A percentile compares a stretch with the other conserved stretches of the same genome.
phyloP scores from a whole-genome alignment of 1,140 invertebrate genomes.

The Batillaria attramentaria region DNA sequence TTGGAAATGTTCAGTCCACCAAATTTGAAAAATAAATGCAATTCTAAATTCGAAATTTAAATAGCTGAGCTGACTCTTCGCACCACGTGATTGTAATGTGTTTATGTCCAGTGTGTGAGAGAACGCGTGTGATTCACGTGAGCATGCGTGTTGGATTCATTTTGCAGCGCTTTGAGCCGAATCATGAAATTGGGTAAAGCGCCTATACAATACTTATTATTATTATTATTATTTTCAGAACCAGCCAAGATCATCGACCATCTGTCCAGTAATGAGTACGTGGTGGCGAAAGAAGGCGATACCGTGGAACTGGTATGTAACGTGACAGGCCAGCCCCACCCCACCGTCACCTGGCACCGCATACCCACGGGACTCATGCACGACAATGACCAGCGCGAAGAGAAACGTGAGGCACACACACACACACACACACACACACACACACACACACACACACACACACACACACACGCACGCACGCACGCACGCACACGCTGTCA shows the following conservation, averaged over 20 bases:
- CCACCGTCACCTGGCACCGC: conserved; percentile 60
- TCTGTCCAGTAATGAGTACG: conserved; percentile 35
- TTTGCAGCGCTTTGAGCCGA: too few species aligned
- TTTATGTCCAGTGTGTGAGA: too few species aligned
- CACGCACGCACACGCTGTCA: background rate
- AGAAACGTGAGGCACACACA: conserved; percentile 14
- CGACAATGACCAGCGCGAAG: background rate
- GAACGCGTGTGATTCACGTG: too few species aligned
- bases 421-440: background rate
- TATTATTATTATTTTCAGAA: conserved; percentile 40
- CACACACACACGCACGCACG: background rate
- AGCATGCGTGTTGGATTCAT: too few species aligned
- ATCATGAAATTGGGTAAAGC: too few species aligned
- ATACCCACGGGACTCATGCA: conserved; percentile 27
- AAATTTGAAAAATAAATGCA: too few species aligned
- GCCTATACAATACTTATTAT: too few species aligned
- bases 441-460: background rate
- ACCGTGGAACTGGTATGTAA: conserved; percentile 58
- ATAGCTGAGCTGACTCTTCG: too few species aligned
- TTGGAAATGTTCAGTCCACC: too few species aligned
- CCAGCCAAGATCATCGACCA: conserved; percentile 45
- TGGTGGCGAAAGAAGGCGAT: conserved; percentile 51
- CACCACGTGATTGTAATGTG: too few species aligned
- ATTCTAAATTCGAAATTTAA: too few species aligned
- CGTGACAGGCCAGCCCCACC: conserved; percentile 57